Percentiles rank a stretch among this genome's conserved stretches.
Conservation (phyloP, 1,140 invertebrate species). For the Drosophila nigrodunni region DNA sequence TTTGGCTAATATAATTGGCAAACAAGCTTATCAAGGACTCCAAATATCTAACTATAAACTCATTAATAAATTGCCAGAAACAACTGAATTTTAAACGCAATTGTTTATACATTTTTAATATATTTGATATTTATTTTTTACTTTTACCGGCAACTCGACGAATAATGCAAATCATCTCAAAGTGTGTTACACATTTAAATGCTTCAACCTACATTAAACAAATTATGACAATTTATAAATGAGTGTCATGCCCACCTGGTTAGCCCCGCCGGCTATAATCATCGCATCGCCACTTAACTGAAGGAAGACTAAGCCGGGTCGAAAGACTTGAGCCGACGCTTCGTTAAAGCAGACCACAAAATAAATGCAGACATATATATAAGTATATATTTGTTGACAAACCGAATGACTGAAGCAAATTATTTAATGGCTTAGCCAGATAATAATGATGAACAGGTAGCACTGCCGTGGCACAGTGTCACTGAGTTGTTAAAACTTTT, state of each 20-base stretch:
- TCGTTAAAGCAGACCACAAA: constrained; percentile 14
- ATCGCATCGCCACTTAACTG: constrained; percentile 1
- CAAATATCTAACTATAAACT: constrained; percentile 2
- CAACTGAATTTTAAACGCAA: constrained; percentile 5
- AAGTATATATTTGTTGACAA: constrained; percentile 59
- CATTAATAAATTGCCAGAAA: constrained; percentile 28
- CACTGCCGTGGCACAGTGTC: not conserved
- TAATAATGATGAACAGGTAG: constrained; percentile 47
- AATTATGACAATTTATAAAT: constrained; percentile 72
- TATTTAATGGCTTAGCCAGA: constrained; percentile 64
- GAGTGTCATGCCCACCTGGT: constrained; percentile 38
- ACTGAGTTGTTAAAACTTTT: not conserved
- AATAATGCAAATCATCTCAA: constrained; percentile 58
- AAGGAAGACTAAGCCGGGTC: constrained; percentile 27
- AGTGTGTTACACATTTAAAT: constrained; percentile 72
- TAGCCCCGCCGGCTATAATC: not conserved
- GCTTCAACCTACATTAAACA: constrained; percentile 64
- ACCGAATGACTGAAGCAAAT: constrained; percentile 50
- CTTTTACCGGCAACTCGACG: constrained; percentile 47
- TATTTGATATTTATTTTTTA: constrained; percentile 47
- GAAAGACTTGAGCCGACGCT: constrained; percentile 33
- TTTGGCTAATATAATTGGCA: constrained; percentile 31
- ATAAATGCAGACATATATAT: not conserved
- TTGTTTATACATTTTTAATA: constrained; percentile 6
- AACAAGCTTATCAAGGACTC: constrained; percentile 4